Conservation (phyloP, 2,797 vertebrate species). For the Sebastes alutus region DNA sequence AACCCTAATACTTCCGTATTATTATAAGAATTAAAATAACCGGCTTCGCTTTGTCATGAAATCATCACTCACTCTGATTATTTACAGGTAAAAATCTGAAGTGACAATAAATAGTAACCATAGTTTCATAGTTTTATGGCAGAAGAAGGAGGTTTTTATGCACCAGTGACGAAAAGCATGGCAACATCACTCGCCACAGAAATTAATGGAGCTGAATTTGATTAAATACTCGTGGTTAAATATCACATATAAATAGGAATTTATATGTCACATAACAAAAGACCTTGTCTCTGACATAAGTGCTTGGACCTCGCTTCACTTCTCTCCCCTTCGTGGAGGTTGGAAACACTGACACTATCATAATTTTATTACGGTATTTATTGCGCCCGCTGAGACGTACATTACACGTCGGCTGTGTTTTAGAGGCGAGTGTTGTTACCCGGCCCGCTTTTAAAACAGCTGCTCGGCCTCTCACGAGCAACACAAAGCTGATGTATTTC, state of each 20-base stretch:
- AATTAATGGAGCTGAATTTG: constrained; percentile 18
- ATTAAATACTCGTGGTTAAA: constrained; percentile 22
- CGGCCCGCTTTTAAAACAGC: constrained; percentile 59
- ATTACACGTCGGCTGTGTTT: constrained; percentile 60
- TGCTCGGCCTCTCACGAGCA: constrained; percentile 49
- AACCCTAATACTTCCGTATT: background rate
- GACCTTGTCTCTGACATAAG: constrained; percentile 32
- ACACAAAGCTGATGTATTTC: constrained; percentile 36
- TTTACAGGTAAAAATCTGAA: background rate
- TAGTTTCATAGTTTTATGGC: background rate
- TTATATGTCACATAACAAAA: constrained; percentile 44
- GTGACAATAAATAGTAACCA: background rate
- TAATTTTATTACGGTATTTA: constrained; percentile 69
- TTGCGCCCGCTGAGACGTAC: constrained; percentile 54
- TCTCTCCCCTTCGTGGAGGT: constrained; percentile 30
- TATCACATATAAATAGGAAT: constrained; percentile 17
- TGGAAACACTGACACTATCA: constrained; percentile 70
- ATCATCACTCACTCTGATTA: background rate
- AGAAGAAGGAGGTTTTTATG: background rate
- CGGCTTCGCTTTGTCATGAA: constrained; percentile 22
- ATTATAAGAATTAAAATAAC: constrained; percentile 36
- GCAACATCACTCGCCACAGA: background rate
- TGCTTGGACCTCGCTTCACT: constrained; percentile 9
- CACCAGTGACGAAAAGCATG: background rate
- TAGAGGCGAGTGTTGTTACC: constrained; percentile 45